Conservation (phyloP, 1,140 invertebrate genomes). For the Gryon sp. region DNA sequence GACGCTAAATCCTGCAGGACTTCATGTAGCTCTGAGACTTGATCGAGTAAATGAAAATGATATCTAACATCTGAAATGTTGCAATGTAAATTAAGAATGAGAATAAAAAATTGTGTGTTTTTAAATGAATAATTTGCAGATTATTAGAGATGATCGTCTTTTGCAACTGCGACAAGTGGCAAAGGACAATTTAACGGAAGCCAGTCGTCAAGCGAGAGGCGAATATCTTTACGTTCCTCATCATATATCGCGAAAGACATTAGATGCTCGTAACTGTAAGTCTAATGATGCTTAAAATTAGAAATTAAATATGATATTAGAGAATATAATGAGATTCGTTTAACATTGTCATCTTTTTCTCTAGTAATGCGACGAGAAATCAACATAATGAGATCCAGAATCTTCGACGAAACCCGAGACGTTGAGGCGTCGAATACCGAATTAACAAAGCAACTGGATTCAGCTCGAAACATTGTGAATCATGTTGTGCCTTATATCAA, state of each 20-base stretch:
- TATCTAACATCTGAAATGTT: no score
- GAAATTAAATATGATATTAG: no score
- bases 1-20: constrained; percentile 82
- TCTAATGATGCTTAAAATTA: no score
- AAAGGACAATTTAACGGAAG: constrained; percentile 75
- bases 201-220: constrained; percentile 72
- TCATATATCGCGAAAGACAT: constrained; percentile 71
- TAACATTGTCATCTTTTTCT: constrained; percentile 14
- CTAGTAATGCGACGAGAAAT: constrained; percentile 76
- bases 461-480: constrained; percentile 66
- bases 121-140: constrained; percentile 62
- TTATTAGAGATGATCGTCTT: constrained; percentile 73
- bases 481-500: constrained; percentile 69
- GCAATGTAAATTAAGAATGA: no score
- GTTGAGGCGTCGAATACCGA: constrained; percentile 73
- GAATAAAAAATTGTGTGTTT: not conserved
- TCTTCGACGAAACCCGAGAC: constrained; percentile 73
- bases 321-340: constrained; percentile 3
- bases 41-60: constrained; percentile 66
- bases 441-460: constrained; percentile 72
- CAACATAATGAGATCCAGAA: constrained; percentile 68
- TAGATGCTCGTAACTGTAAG: constrained; percentile 75
- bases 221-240: constrained; percentile 76
- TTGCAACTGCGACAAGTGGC: constrained; percentile 64
- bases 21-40: constrained; percentile 78